Conservation (phyloP, 2,797 vertebrate species). For the Taeniopygia guttata region DNA sequence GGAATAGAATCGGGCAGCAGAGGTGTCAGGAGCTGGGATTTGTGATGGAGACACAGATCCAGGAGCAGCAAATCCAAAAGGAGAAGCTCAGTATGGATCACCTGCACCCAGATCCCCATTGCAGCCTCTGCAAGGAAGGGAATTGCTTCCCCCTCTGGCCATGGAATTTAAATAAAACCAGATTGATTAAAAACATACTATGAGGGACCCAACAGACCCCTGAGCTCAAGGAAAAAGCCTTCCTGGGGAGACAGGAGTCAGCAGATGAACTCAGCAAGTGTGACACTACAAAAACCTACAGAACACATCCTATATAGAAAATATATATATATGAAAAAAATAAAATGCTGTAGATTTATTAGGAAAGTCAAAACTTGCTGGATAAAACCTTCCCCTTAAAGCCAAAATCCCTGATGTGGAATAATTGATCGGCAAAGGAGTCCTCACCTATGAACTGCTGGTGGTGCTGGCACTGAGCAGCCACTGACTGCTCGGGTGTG, state of each 20-base stretch:
- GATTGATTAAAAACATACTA: rapidly evolving
- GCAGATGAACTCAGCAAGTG: not conserved
- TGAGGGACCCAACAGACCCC: not conserved
- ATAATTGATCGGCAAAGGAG: not conserved
- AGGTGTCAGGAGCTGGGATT: not conserved
- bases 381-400: not conserved
- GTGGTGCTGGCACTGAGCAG: constrained; percentile 94
- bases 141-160: not conserved
- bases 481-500: constrained; percentile 88
- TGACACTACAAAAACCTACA: not conserved
- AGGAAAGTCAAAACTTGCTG: not conserved
- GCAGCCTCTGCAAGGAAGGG: not conserved
- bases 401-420: not conserved
- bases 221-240: not conserved
- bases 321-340: not conserved
- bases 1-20: not conserved
- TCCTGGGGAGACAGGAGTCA: not conserved
- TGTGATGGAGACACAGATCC: not conserved
- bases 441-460: constrained; percentile 95
- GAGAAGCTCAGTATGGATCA: rapidly evolving
- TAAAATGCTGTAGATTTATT: not conserved
- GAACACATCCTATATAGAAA: not conserved
- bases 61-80: not conserved
- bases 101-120: rapidly evolving
- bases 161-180: not conserved